Evolutionary conservation across 2,888 invertebrate species (phyloP).

Genomic region (Drosophila macrothrix): DNA sequence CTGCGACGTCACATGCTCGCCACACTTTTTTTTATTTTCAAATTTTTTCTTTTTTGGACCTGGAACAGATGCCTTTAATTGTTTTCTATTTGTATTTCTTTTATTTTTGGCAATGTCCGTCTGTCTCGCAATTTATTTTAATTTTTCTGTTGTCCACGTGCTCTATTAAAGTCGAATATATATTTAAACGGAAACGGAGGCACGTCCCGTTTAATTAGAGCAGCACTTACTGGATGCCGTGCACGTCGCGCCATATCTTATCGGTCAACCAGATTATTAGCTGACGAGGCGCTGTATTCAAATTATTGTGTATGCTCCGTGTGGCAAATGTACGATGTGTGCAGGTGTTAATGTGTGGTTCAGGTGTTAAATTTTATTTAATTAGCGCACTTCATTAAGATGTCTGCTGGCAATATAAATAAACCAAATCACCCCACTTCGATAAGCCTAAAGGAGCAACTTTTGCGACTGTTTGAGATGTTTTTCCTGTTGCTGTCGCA

Average conservation of each 20-base stretch:
- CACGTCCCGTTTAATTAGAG: slow-evolving; percentile 68
- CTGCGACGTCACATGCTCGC: slow-evolving; percentile 54
- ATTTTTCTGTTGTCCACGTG: slow-evolving; percentile 70
- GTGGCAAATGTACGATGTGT: slow-evolving; percentile 18
- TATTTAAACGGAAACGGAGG: slow-evolving; percentile 62
- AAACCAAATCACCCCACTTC: slow-evolving; percentile 31
- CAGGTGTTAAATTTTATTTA: slow-evolving; percentile 60
- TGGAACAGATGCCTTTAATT: slow-evolving; percentile 18
- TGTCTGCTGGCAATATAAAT: slow-evolving; percentile 48
- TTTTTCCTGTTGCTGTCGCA: slow-evolving; percentile 44
- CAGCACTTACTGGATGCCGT: slow-evolving; percentile 31
- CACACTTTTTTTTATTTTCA: not conserved
- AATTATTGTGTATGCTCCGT: slow-evolving; percentile 9
- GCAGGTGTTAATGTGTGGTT: slow-evolving; percentile 2
- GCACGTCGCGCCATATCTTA: slow-evolving; percentile 72
- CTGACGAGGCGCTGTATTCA: slow-evolving; percentile 21
- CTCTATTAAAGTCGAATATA: slow-evolving; percentile 14
- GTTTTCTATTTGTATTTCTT: not conserved
- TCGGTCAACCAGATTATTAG: slow-evolving; percentile 39
- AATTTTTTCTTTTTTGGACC: not conserved
- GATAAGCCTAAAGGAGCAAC: not conserved
- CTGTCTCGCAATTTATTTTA: slow-evolving; percentile 62
- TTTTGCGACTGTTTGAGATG: slow-evolving; percentile 11
- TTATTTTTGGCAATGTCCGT: slow-evolving; percentile 51
- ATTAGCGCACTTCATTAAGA: slow-evolving; percentile 71